These are phyloP conservation scores for Drosophila koepferae DNA, from an alignment of 2,888 invertebrate species.

Conservation along the genomic window DNA sequence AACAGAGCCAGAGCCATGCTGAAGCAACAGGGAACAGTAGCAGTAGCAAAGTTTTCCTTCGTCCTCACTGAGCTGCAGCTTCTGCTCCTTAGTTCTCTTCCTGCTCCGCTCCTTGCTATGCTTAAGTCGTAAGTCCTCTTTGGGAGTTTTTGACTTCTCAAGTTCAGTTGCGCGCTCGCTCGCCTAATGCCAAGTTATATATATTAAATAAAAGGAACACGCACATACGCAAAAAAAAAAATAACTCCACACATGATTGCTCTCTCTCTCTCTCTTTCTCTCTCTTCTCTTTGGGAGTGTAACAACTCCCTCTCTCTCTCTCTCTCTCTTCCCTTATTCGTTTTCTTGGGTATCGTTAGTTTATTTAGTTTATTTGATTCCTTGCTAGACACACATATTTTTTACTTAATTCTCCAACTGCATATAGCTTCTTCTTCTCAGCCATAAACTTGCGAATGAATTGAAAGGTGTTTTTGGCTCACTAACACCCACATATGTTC, in stretches of 20 bases:
- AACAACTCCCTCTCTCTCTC: neutral
- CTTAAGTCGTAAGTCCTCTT: constrained; percentile 76
- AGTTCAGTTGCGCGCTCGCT: constrained; percentile 63
- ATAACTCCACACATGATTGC: neutral
- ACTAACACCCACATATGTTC: constrained; percentile 28
- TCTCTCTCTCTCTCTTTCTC: constrained; percentile 1
- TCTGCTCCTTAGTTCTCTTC: constrained; percentile 3
- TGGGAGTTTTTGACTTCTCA: constrained; percentile 80
- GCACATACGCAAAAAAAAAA: constrained; percentile 27
- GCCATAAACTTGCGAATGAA: constrained; percentile 75
- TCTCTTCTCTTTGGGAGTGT: neutral
- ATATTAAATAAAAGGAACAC: constrained; percentile 59
- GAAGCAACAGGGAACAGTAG: constrained; percentile 48
- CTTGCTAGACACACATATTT: constrained; percentile 55
- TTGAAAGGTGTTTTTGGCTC: constrained; percentile 66
- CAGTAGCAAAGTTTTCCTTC: constrained; percentile 62
- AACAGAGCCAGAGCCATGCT: constrained; percentile 13
- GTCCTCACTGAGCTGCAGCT: constrained; percentile 18
- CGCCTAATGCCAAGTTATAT: constrained; percentile 76
- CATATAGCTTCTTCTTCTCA: constrained; percentile 42
- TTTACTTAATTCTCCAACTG: constrained; percentile 43
- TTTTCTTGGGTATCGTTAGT: constrained; percentile 28
- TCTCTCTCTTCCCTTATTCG: neutral
- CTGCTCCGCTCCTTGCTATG: constrained; percentile 26
- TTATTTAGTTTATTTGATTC: constrained; percentile 66